Evolutionary conservation across 2,797 vertebrate species (phyloP).

Genomic region (Pantherophis alleghaniensis): DNA sequence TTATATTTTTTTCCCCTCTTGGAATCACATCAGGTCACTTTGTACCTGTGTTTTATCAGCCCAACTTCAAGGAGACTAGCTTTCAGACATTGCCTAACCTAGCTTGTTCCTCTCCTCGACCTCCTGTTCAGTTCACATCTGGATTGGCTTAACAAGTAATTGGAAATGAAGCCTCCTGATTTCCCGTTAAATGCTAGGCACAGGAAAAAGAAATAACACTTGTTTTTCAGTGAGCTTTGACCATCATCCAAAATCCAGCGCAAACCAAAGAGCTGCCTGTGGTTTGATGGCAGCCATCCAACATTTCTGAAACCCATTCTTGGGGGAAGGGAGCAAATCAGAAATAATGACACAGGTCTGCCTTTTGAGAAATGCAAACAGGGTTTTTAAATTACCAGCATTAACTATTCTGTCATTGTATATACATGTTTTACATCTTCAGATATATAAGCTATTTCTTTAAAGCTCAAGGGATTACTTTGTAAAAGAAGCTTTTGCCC

Average conservation of each 20-base stretch:
- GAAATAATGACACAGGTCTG: conserved; percentile 31
- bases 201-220: conserved; percentile 84
- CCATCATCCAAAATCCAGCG: conserved; percentile 74
- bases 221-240: conserved; percentile 80
- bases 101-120: conserved; percentile 46
- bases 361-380: conserved; percentile 55
- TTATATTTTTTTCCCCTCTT: conserved; percentile 33
- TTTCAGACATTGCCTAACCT: conserved; percentile 58
- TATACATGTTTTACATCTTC: background rate
- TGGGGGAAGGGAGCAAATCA: conserved; percentile 64
- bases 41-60: conserved; percentile 55
- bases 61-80: conserved; percentile 27
- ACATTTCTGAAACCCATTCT: conserved; percentile 65
- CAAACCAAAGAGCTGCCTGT: conserved; percentile 70
- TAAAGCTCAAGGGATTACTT: background rate
- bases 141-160: conserved; percentile 78
- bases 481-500: background rate
- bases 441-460: background rate
- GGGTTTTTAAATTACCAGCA: conserved; percentile 58
- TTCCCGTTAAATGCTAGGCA: conserved; percentile 80
- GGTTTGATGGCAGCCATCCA: conserved; percentile 73
- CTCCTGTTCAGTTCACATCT: conserved; percentile 69
- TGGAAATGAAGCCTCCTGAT: conserved; percentile 79
- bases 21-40: conserved; percentile 52
- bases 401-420: conserved; percentile 46